Evolutionary conservation across 2,888 invertebrate species (phyloP).

Genomic region (Copidosoma aretas): DNA sequence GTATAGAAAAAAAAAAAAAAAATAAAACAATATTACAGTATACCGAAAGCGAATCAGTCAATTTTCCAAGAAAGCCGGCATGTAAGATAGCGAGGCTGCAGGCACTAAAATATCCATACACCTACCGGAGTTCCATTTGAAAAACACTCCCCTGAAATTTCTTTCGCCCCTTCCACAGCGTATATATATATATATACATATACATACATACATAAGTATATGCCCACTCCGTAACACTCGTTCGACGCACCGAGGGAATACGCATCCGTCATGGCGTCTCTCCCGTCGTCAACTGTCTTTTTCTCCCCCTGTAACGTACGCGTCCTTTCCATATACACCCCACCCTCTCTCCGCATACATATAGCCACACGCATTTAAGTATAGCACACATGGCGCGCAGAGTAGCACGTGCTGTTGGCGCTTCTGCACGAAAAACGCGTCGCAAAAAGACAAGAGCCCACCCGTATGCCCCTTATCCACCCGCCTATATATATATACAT

Average conservation of each 20-base stretch:
- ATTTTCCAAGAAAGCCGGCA: conserved; percentile 24
- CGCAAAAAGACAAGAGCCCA: neutral
- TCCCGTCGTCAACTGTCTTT: conserved; percentile 43
- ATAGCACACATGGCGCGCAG: neutral
- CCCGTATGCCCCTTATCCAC: neutral
- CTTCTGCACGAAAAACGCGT: conserved; percentile 8
- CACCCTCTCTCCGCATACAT: conserved; percentile 1
- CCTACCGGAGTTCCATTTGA: conserved; percentile 29
- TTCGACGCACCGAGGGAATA: conserved; percentile 36
- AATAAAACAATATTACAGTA: no score
- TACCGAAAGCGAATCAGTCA: conserved; percentile 9
- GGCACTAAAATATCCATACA: conserved; percentile 34
- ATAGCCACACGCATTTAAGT: neutral
- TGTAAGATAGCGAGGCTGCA: neutral
- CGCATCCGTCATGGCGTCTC: conserved; percentile 52
- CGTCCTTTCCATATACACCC: neutral
- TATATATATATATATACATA: neutral
- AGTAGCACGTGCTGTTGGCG: conserved; percentile 6
- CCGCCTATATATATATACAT: neutral
- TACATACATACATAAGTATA: neutral
- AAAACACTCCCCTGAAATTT: conserved; percentile 29
- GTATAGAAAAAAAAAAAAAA: no score
- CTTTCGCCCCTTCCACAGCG: neutral
- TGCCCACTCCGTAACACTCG: conserved; percentile 4
- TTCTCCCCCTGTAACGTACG: conserved; percentile 29